Evolutionary conservation across 2,113 vertebrate genomes (phyloP).

Genomic region (Porphyrio hochstetteri): DNA sequence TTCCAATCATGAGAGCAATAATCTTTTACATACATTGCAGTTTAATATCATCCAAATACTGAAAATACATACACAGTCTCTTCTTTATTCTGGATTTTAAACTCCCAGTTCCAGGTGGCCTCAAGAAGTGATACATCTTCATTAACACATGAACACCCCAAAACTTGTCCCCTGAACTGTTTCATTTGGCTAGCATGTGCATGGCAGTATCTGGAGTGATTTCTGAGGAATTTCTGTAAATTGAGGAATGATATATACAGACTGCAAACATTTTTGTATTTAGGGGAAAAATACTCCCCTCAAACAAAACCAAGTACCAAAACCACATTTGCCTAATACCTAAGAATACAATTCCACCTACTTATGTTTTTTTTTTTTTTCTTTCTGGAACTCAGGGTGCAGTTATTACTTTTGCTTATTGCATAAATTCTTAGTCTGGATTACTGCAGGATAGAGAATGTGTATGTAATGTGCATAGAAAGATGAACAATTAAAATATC

Average conservation of each 20-base stretch:
- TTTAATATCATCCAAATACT: neutral
- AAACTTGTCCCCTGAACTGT: neutral
- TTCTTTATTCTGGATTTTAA: neutral
- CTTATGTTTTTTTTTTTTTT: neutral
- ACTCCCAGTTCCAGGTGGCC: neutral
- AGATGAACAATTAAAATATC: neutral
- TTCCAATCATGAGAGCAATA: neutral
- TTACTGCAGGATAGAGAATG: neutral
- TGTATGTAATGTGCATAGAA: neutral
- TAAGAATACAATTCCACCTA: neutral
- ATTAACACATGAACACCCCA: neutral
- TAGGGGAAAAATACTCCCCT: neutral
- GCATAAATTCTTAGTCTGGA: neutral
- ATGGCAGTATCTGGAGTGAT: neutral
- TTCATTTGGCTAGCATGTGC: neutral
- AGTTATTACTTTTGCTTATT: neutral
- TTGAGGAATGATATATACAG: neutral
- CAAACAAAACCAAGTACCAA: neutral
- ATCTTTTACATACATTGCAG: neutral
- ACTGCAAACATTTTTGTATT: neutral
- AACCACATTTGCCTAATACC: accelerated
- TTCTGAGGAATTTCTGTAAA: neutral
- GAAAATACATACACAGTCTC: neutral
- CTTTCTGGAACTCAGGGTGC: neutral
- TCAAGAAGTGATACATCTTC: neutral